These are phyloP conservation scores for Teinopalpus imperialis DNA, from an alignment of 2,888 invertebrate species.

Conservation along the genomic window DNA sequence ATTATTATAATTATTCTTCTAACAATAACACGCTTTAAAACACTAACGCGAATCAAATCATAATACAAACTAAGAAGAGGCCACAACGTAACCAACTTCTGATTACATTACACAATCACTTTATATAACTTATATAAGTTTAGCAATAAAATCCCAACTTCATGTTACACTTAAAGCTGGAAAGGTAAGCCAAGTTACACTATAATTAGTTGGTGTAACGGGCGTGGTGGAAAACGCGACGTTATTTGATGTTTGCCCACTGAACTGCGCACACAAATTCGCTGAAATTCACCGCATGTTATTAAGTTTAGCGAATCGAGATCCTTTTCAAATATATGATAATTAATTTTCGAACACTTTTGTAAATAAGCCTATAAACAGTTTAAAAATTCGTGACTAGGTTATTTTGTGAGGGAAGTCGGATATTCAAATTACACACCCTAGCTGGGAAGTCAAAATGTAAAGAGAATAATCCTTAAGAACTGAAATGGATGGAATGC, in stretches of 20 bases:
- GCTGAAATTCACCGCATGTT: constrained; percentile 33
- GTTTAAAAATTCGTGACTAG: too few relatives aligned
- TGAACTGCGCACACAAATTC: constrained; percentile 30
- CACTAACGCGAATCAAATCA: not conserved
- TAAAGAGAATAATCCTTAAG: too few relatives aligned
- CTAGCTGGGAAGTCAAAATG: too few relatives aligned
- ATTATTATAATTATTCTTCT: too few relatives aligned
- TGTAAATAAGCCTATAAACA: constrained; percentile 6
- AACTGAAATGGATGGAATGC: too few relatives aligned
- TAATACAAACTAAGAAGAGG: not conserved
- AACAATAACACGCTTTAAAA: too few relatives aligned
- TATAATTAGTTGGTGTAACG: constrained; percentile 25
- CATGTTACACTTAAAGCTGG: constrained; percentile 16
- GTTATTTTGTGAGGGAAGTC: too few relatives aligned
- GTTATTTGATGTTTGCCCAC: constrained; percentile 40
- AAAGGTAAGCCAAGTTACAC: constrained; percentile 24
- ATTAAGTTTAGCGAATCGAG: constrained; percentile 35
- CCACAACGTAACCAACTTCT: constrained; percentile 11
- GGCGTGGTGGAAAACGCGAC: constrained; percentile 18
- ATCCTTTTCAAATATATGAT: constrained; percentile 23
- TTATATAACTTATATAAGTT: constrained; percentile 19
- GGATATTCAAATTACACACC: too few relatives aligned
- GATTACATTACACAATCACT: constrained; percentile 20
- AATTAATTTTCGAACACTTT: constrained; percentile 8
- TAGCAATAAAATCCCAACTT: constrained; percentile 23